These are phyloP conservation scores for Myripristis murdjan DNA, from an alignment of 2,797 vertebrate species.

Conservation along the genomic window DNA sequence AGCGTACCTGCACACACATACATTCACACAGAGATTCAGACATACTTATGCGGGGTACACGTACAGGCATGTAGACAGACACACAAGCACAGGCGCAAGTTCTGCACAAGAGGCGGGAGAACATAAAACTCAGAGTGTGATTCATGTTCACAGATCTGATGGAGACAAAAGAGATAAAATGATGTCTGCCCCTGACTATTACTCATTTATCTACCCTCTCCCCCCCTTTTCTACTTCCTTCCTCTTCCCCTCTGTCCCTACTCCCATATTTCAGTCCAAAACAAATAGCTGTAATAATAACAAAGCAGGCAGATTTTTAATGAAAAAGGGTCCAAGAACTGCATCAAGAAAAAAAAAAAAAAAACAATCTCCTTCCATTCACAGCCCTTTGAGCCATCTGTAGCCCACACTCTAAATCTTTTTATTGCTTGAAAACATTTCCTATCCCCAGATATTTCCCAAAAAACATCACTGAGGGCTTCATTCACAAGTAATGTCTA, in stretches of 20 bases:
- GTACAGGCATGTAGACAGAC: not conserved
- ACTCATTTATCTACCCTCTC: conserved; percentile 12
- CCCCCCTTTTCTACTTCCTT: not conserved
- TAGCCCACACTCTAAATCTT: conserved; percentile 63
- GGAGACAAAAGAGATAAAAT: conserved; percentile 23
- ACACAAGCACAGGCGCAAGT: not conserved
- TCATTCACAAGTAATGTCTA: too few relatives aligned
- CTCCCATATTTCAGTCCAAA: conserved; percentile 48
- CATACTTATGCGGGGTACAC: too few relatives aligned
- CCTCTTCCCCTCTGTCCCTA: conserved; percentile 25
- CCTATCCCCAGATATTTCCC: conserved; percentile 30
- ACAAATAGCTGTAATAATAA: conserved; percentile 72
- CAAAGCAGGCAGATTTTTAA: conserved; percentile 62
- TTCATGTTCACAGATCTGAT: conserved; percentile 13
- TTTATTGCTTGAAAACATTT: conserved; percentile 61
- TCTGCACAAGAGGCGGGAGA: not conserved
- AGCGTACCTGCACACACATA: not conserved
- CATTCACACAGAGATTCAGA: not conserved
- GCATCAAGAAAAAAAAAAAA: conserved; percentile 66
- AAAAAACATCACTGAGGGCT: conserved; percentile 49
- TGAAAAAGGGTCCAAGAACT: conserved; percentile 63
- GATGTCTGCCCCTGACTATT: conserved; percentile 18
- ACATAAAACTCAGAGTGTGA: not conserved
- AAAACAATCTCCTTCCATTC: conserved; percentile 61
- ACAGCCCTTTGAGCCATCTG: conserved; percentile 66